Evolutionary conservation across 2,888 invertebrate genomes (phyloP).

Genomic region (Fabriciana adippe): DNA sequence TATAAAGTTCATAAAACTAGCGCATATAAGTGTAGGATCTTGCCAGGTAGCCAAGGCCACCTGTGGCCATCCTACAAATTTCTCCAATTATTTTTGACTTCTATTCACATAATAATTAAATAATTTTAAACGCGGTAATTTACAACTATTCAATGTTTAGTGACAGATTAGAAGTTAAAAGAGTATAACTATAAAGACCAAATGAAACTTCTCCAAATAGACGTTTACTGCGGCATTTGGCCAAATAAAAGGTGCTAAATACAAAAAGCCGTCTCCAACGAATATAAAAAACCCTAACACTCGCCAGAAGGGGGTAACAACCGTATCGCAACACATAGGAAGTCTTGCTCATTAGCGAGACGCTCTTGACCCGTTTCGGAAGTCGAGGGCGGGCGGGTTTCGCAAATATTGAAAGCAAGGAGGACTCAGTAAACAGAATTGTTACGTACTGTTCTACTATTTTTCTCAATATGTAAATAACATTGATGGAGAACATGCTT

Average conservation of each 20-base stretch:
- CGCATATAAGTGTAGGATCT: too few species aligned
- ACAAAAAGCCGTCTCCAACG: background rate
- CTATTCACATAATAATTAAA: too few species aligned
- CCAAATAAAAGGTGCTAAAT: background rate
- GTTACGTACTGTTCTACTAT: background rate
- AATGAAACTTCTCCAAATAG: too few species aligned
- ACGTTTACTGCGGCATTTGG: too few species aligned
- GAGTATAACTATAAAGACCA: too few species aligned
- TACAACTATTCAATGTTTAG: too few species aligned
- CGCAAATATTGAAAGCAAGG: constrained; percentile 2
- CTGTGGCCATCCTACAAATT: too few species aligned
- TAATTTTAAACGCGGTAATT: too few species aligned
- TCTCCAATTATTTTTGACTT: too few species aligned
- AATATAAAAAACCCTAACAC: constrained; percentile 8
- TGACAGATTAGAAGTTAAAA: too few species aligned
- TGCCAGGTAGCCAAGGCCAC: too few species aligned
- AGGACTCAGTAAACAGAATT: background rate
- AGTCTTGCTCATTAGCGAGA: constrained; percentile 31
- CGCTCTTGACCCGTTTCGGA: constrained; percentile 33
- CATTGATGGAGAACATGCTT: background rate
- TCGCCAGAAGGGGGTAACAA: constrained; percentile 14
- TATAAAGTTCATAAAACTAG: too few species aligned
- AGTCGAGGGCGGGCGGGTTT: constrained; percentile 22
- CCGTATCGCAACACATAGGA: constrained; percentile 11
- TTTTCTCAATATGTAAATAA: background rate